phyloP scores from a whole-genome alignment of 2,888 invertebrate genomes.

The Pandemis heparana region DNA sequence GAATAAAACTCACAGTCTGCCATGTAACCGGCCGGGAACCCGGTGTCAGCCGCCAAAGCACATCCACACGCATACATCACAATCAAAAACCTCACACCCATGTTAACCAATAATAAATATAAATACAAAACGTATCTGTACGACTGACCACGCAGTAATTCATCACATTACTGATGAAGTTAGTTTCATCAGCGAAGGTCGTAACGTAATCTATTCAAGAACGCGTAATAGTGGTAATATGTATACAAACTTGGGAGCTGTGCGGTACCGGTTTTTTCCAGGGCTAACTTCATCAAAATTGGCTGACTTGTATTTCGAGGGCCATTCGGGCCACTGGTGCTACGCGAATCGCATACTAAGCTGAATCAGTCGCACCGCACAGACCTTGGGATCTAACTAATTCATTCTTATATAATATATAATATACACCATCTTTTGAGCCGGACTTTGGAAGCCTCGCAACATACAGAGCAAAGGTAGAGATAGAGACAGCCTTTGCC shows the following conservation, averaged over 20 bases:
- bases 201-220: conserved; percentile 39
- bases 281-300: conserved; percentile 45
- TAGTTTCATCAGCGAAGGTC: conserved; percentile 58
- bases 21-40: conserved; percentile 70
- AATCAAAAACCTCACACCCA: conserved; percentile 40
- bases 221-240: conserved; percentile 10
- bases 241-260: conserved; percentile 6
- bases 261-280: conserved; percentile 50
- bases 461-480: too few species aligned
- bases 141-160: conserved; percentile 56
- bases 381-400: background rate
- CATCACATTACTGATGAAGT: conserved; percentile 54
- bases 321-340: conserved; percentile 10
- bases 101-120: conserved; percentile 16
- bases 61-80: conserved; percentile 47
- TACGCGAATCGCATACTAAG: background rate
- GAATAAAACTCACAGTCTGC: conserved; percentile 67
- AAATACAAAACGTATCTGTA: conserved; percentile 7
- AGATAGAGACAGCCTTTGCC: too few species aligned
- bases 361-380: background rate
- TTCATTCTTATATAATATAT: too few species aligned
- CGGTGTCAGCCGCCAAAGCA: conserved; percentile 57
- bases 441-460: too few species aligned
- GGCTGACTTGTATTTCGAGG: background rate
- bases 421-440: too few species aligned